phyloP scores from a whole-genome alignment of 2,113 vertebrate genomes.

The Callopanchax toddi region DNA sequence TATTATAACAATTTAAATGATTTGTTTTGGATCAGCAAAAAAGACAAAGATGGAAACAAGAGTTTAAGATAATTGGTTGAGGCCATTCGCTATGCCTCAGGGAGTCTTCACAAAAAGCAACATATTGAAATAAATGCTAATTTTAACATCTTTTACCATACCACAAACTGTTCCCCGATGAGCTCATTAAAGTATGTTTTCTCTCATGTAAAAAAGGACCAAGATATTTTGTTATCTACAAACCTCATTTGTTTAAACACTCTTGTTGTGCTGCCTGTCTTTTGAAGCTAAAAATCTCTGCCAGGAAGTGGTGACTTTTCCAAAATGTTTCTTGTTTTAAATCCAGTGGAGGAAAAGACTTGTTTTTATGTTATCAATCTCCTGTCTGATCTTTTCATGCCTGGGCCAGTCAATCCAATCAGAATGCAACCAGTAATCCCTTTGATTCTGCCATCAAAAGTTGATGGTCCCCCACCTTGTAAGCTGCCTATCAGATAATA shows the following conservation, averaged over 20 bases:
- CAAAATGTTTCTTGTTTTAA: constrained; percentile 39
- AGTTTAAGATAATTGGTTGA: constrained; percentile 56
- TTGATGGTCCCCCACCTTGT: constrained; percentile 72
- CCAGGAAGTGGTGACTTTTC: constrained; percentile 34
- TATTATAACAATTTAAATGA: constrained; percentile 67
- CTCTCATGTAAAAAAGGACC: constrained; percentile 37
- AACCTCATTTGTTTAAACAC: constrained; percentile 29
- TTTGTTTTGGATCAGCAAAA: constrained; percentile 65
- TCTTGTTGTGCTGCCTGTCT: constrained; percentile 30
- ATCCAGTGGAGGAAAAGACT: constrained; percentile 20
- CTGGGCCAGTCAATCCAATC: constrained; percentile 72
- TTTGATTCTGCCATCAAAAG: constrained; percentile 73
- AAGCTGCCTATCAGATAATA: constrained; percentile 82
- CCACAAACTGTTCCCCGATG: constrained; percentile 58
- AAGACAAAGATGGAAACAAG: constrained; percentile 47
- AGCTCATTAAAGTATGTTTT: constrained; percentile 51
- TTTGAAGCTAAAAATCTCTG: constrained; percentile 51
- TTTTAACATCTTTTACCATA: constrained; percentile 45
- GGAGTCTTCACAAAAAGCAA: constrained; percentile 45
- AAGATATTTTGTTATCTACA: constrained; percentile 7
- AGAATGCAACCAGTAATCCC: constrained; percentile 64
- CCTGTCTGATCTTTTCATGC: constrained; percentile 66
- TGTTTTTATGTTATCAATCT: constrained; percentile 69
- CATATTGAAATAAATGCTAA: constrained; percentile 36
- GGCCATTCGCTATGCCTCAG: constrained; percentile 26